A percentile compares a stretch with the other conserved stretches of the same genome.
Evolutionary conservation across 2,888 invertebrate genomes (phyloP).

Genomic region (Drosophila neonasuta): DNA sequence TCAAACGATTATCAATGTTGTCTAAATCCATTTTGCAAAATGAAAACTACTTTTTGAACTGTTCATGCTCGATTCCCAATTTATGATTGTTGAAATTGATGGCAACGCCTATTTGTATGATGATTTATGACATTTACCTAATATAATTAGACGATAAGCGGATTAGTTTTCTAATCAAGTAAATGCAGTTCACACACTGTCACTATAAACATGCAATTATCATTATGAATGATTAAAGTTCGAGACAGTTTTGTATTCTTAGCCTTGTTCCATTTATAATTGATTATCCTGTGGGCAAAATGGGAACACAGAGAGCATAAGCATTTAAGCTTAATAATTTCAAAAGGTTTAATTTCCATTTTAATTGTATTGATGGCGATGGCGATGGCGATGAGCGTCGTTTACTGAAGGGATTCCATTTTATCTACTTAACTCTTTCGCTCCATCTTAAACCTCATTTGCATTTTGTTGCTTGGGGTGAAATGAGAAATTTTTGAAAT

Average conservation of each 20-base stretch:
- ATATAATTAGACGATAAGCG: constrained; percentile 53
- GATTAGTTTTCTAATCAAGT: constrained; percentile 48
- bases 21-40: constrained; percentile 36
- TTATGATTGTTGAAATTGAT: background rate
- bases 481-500: constrained; percentile 19
- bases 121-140: constrained; percentile 44
- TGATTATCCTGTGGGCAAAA: constrained; percentile 64
- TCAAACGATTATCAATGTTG: constrained; percentile 8
- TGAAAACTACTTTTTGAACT: constrained; percentile 3
- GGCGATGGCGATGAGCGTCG: constrained; percentile 25
- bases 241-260: constrained; percentile 23
- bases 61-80: background rate
- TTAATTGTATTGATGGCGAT: constrained; percentile 41
- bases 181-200: constrained; percentile 34
- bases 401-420: constrained; percentile 35
- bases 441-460: constrained; percentile 4
- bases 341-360: constrained; percentile 51
- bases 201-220: constrained; percentile 47
- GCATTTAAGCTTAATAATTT: constrained; percentile 51
- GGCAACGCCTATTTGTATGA: constrained; percentile 29
- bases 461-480: constrained; percentile 1
- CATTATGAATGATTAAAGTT: constrained; percentile 30
- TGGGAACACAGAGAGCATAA: constrained; percentile 39
- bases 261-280: constrained; percentile 62
- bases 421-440: constrained; percentile 24